Evolutionary conservation across 2,888 invertebrate species (phyloP).

Genomic region (Drosophila kambysellisi): DNA sequence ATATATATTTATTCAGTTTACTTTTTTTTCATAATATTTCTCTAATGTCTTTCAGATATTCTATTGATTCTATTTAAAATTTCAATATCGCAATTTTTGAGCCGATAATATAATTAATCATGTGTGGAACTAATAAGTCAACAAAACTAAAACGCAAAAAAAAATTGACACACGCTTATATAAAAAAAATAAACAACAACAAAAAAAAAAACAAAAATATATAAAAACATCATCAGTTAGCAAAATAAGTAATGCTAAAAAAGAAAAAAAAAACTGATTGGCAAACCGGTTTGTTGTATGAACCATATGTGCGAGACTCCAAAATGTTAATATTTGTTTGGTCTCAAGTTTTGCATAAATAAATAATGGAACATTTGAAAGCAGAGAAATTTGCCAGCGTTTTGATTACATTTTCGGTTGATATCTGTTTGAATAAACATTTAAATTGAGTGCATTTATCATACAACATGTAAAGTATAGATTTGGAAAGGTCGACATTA

Average conservation of each 20-base stretch:
- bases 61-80: neutral
- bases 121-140: conserved; percentile 17
- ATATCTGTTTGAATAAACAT: conserved; percentile 36
- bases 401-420: conserved; percentile 29
- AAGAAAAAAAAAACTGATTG: conserved; percentile 2
- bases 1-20: neutral
- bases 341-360: conserved; percentile 39
- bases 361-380: conserved; percentile 29
- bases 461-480: conserved; percentile 18
- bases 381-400: conserved; percentile 45
- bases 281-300: conserved; percentile 33
- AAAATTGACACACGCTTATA: conserved; percentile 26
- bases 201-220: neutral
- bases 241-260: conserved; percentile 48
- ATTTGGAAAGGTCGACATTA: conserved; percentile 19
- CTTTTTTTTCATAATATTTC: neutral
- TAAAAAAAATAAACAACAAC: conserved; percentile 22
- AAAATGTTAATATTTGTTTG: conserved; percentile 30
- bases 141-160: conserved; percentile 27
- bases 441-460: conserved; percentile 35
- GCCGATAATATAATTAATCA: conserved; percentile 20
- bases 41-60: neutral
- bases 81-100: conserved; percentile 10
- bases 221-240: conserved; percentile 32
- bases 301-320: conserved; percentile 26